A percentile compares a stretch with the other conserved stretches of the same genome.
phyloP scores from a whole-genome alignment of 1,140 invertebrate species.

The Kradibia gibbosae region DNA sequence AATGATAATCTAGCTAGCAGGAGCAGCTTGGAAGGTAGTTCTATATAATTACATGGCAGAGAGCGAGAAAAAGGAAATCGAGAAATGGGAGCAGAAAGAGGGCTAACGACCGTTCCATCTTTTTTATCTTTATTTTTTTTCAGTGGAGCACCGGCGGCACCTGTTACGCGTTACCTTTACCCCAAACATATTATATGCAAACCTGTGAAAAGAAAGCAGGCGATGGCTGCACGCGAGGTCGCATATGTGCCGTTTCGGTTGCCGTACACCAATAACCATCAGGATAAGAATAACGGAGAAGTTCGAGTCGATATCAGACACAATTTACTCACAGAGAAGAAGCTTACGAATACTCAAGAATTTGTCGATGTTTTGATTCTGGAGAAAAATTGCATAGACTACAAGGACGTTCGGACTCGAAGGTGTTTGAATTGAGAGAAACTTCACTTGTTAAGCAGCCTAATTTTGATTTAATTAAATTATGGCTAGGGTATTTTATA shows the following conservation, averaged over 20 bases:
- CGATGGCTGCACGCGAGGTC: neutral
- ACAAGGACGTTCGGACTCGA: too few relatives aligned
- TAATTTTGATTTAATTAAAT: neutral
- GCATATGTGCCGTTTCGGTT: neutral
- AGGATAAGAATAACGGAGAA: neutral
- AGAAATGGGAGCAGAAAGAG: neutral
- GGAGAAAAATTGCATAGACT: neutral
- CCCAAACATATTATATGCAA: constrained; percentile 20
- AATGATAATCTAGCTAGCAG: neutral
- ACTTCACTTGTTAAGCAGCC: neutral
- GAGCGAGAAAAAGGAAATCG: constrained; percentile 26
- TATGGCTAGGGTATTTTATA: neutral
- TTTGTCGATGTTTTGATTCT: constrained; percentile 14
- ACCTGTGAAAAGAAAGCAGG: neutral
- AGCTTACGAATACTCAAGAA: constrained; percentile 13
- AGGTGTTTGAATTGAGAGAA: neutral
- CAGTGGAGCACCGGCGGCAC: constrained; percentile 19
- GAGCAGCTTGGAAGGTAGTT: neutral
- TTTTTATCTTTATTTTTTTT: neutral
- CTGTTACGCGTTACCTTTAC: constrained; percentile 17
- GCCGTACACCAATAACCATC: neutral
- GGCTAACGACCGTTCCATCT: constrained; percentile 9
- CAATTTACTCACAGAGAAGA: neutral
- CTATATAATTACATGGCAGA: neutral
- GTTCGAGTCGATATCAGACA: neutral